These are phyloP conservation scores for Chrysochloris asiatica DNA, from an alignment of 2,113 vertebrate genomes.

Conservation along the genomic window DNA sequence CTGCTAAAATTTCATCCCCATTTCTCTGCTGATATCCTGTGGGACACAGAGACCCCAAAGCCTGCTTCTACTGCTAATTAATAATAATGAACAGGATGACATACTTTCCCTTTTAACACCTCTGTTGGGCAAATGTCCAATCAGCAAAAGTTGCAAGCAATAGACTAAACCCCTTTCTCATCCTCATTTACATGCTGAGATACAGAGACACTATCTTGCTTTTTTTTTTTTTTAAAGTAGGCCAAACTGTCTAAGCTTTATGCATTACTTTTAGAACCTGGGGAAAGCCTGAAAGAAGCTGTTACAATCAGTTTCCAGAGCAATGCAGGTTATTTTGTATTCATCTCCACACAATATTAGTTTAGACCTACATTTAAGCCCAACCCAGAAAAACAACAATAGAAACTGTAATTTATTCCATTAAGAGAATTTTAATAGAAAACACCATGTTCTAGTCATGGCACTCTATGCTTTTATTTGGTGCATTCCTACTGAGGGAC, in stretches of 20 bases:
- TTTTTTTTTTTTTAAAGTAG: not conserved
- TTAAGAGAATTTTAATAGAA: not conserved
- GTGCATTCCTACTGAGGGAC: not conserved
- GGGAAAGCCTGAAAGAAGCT: not conserved
- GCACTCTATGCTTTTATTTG: not conserved
- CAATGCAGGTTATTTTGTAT: not conserved
- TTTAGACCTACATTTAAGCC: not conserved
- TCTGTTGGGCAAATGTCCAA: conserved; percentile 50
- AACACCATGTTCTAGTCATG: not conserved
- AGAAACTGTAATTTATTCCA: not conserved
- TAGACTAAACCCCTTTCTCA: not conserved
- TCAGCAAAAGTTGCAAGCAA: not conserved
- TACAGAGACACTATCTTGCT: not conserved
- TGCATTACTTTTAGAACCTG: not conserved
- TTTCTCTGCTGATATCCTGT: conserved; percentile 18
- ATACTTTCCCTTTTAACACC: conserved; percentile 60
- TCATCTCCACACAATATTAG: not conserved
- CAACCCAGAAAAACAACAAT: not conserved
- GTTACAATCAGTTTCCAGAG: not conserved
- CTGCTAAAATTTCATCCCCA: conserved; percentile 3
- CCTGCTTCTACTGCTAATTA: conserved; percentile 63
- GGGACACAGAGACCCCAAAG: not conserved
- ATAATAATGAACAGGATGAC: conserved; percentile 62
- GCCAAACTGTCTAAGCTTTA: conserved; percentile 41
- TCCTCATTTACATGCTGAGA: conserved; percentile 34